Evolutionary conservation across 2,797 vertebrate species (phyloP).

Genomic region (Sphaeramia orbicularis): DNA sequence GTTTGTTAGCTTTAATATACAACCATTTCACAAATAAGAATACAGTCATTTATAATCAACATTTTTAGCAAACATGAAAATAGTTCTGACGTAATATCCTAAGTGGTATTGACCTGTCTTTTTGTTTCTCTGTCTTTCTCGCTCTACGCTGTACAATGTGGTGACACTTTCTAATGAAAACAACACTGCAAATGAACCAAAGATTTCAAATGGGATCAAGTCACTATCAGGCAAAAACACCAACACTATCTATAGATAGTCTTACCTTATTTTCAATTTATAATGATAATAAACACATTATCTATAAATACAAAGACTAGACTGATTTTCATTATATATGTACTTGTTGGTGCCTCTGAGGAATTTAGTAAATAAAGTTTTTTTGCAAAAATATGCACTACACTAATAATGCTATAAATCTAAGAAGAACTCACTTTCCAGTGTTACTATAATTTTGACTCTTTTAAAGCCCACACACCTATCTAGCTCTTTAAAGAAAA

Average conservation of each 20-base stretch:
- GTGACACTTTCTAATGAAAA: neutral
- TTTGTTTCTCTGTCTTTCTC: no score
- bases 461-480: slow-evolving; percentile 10
- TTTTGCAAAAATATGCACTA: slow-evolving; percentile 14
- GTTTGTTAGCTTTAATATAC: slow-evolving; percentile 7
- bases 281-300: neutral
- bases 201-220: neutral
- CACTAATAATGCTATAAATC: slow-evolving; percentile 23
- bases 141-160: no score
- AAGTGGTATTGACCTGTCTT: no score
- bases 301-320: neutral
- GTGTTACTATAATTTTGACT: neutral
- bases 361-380: slow-evolving; percentile 20
- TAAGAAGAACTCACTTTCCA: slow-evolving; percentile 15
- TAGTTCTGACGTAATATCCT: no score
- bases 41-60: no score
- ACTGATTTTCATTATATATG: neutral
- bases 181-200: neutral
- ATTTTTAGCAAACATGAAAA: no score
- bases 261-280: neutral
- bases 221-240: slow-evolving; percentile 2
- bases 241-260: neutral
- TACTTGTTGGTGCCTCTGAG: neutral
- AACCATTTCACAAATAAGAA: no score
- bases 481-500: neutral